A percentile compares a stretch with the other conserved stretches of the same genome.
Conservation (phyloP, 2,113 vertebrate species). For the Ctenodactylus gundi region DNA sequence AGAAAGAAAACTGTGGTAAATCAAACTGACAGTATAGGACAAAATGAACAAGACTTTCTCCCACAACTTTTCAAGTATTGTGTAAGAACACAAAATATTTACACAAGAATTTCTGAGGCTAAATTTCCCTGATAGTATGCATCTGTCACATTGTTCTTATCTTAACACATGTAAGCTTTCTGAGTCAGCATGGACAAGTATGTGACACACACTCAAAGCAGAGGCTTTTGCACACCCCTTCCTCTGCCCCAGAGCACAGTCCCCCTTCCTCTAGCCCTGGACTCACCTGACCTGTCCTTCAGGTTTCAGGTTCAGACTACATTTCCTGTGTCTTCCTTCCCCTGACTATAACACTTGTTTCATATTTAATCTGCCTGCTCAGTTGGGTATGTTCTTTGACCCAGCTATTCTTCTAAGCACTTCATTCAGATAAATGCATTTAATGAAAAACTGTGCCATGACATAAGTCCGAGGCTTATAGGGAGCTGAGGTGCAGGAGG, state of each 20-base stretch:
- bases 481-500: neutral
- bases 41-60: neutral
- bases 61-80: constrained; percentile 3
- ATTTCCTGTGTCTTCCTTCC: neutral
- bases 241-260: neutral
- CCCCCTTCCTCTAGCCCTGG: neutral
- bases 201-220: no score
- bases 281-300: neutral
- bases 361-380: neutral
- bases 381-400: neutral
- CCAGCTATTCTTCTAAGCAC: neutral
- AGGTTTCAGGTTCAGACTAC: neutral
- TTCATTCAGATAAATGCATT: neutral
- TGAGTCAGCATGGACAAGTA: neutral
- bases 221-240: neutral
- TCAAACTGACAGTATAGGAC: neutral
- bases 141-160: neutral
- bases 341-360: neutral
- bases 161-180: neutral
- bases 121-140: constrained; percentile 25
- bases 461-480: neutral
- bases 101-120: neutral
- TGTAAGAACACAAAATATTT: neutral
- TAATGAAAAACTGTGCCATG: neutral
- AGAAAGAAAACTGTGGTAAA: constrained; percentile 13